Conservation (phyloP, 2,113 vertebrate species). For the Tyto alba region DNA sequence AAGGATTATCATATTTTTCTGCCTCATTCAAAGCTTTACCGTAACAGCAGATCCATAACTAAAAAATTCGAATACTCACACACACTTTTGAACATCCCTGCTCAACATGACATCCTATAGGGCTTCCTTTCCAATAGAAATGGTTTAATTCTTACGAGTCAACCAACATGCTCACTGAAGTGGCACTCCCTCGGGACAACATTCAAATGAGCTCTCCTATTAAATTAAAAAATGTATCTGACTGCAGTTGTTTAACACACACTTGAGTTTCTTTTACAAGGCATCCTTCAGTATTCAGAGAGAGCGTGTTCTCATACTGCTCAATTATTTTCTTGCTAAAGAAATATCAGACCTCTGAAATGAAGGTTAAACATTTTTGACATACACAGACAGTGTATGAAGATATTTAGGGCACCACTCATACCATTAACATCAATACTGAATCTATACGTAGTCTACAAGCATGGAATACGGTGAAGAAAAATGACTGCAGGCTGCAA, state of each 20-base stretch:
- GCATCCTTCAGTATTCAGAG: neutral
- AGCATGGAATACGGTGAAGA: neutral
- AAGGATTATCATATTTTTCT: neutral
- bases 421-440: neutral
- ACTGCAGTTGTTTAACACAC: neutral
- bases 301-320: neutral
- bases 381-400: accelerated
- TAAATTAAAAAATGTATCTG: neutral
- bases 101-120: neutral
- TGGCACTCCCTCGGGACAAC: neutral
- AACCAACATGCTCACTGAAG: neutral
- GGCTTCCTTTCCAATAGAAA: neutral
- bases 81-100: neutral
- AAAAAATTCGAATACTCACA: neutral
- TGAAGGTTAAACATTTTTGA: neutral
- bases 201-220: neutral
- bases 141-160: neutral
- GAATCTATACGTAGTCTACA: neutral
- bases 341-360: neutral
- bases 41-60: neutral
- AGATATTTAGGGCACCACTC: neutral
- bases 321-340: neutral
- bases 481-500: neutral
- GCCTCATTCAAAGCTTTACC: neutral
- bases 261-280: neutral